Percentiles rank a stretch among this genome's conserved stretches.
Conservation (phyloP, 2,113 vertebrate species). For the Chaetorhynchus papuensis region DNA sequence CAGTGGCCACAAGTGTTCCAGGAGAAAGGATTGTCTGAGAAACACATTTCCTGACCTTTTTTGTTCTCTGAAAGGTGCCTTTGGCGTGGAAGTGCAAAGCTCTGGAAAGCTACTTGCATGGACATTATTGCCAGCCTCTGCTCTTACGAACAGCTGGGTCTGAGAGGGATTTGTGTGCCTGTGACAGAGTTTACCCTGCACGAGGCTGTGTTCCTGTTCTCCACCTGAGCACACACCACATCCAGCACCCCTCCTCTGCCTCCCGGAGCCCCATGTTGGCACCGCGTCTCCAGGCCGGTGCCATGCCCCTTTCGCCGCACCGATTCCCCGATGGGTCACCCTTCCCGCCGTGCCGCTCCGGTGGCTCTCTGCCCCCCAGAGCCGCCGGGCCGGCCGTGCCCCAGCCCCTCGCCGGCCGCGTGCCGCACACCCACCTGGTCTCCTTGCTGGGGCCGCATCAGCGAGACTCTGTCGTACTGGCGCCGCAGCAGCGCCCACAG, state of each 20-base stretch:
- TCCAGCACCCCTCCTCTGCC: neutral
- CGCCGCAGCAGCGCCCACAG: slow-evolving; percentile 87
- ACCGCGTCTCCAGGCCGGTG: accelerated
- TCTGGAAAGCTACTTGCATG: neutral
- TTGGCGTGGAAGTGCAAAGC: neutral
- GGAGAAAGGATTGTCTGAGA: neutral
- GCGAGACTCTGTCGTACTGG: slow-evolving; percentile 91
- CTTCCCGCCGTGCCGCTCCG: neutral
- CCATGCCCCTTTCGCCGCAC: accelerated
- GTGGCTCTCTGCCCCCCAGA: neutral
- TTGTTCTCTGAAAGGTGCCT: neutral
- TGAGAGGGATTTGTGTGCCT: neutral
- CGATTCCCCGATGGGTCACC: accelerated
- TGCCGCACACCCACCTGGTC: slow-evolving; percentile 80
- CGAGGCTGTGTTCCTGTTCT: neutral
- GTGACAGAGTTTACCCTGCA: neutral
- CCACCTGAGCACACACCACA: neutral
- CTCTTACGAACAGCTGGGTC: neutral
- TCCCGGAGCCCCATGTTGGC: accelerated
- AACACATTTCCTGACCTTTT: neutral
- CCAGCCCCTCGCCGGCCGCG: accelerated
- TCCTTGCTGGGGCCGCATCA: slow-evolving; percentile 90
- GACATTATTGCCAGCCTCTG: neutral
- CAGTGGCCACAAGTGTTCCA: too few species aligned
- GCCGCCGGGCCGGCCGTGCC: neutral